Conservation (phyloP, 1,140 invertebrate species). For the Micrasema minimum region DNA sequence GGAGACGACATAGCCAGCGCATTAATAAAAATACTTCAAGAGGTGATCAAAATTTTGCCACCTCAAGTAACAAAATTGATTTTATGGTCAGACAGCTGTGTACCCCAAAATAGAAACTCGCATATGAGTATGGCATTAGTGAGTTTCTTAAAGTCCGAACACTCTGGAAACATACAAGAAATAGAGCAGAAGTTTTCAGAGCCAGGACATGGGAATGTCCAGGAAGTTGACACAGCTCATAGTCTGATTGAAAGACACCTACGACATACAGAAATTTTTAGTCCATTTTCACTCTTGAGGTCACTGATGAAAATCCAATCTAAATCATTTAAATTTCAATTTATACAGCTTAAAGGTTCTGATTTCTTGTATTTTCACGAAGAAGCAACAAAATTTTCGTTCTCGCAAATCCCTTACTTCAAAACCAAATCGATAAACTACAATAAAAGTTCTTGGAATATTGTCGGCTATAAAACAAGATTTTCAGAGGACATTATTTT, state of each 20-base stretch:
- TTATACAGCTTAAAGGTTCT: no score
- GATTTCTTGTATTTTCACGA: no score
- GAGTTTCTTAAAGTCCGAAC: background rate
- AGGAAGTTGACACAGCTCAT: background rate
- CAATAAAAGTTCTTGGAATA: no score
- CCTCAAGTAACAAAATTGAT: background rate
- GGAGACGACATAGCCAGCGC: background rate
- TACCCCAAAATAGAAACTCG: background rate
- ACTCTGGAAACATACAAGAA: background rate
- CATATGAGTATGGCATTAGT: constrained; percentile 2
- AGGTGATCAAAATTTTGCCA: background rate
- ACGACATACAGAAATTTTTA: background rate
- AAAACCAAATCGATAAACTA: no score
- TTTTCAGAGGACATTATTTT: no score
- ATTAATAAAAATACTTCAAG: background rate
- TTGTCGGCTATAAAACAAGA: no score
- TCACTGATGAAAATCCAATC: no score
- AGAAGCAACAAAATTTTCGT: no score
- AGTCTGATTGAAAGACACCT: background rate
- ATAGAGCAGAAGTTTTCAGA: background rate
- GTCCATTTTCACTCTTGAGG: background rate
- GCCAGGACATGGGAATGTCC: background rate
- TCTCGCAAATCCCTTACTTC: no score
- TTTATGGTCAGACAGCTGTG: background rate
- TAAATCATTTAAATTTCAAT: no score